Base-by-base conservation (phyloP, 2,113 vertebrate genomes). In the Pica pica region DNA sequence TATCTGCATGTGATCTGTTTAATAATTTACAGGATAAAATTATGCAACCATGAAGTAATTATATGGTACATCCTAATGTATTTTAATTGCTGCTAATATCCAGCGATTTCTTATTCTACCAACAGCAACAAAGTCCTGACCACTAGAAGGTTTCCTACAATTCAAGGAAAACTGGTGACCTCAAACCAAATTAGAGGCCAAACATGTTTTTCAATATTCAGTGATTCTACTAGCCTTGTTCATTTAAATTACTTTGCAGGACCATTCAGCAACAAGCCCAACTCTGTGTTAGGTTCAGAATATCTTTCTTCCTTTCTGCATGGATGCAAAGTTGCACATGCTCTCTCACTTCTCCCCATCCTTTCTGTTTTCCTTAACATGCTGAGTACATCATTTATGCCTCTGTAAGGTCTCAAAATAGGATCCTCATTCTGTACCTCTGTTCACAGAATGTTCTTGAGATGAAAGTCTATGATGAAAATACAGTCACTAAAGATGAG, bases 401-500 rank as follows among this genome's bases (percentile, higher is more conserved):
- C 24, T 87, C 24, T 2, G 1, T 30, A 76, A 86, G 4, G 18
- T 80, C 59, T 77, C 50, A 69, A 46, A 35, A 61, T 42, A 50
- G 41, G 16, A 47, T 50, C 23, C 42, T 83, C 59, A 94, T 50
- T 39, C 31, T 69, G 26, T 53, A 37, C 11, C 13, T 89, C 18
- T 92, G 21, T 92, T 88, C 91, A 49, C 94, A 98, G 98, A 98
- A 98, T 46, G 59, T 98, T 95, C 96, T 98, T 70, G 98, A 98
- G 59, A 61, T 98, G 53, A 97, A 89, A 41, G 11, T 98, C 84
- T 97, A 95, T 41, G 98, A 98, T 53, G 98, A 98, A 90, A 97
- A 98, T 49, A 44, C 49, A 46, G 14, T 92, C 42, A 92, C 93
- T 4, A 74, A 89, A 73, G 98, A 98, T 42, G 96, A 98, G 6